Evolutionary conservation across 2,113 vertebrate genomes (phyloP).

Genomic region (Thinocorus orbignyianus): DNA sequence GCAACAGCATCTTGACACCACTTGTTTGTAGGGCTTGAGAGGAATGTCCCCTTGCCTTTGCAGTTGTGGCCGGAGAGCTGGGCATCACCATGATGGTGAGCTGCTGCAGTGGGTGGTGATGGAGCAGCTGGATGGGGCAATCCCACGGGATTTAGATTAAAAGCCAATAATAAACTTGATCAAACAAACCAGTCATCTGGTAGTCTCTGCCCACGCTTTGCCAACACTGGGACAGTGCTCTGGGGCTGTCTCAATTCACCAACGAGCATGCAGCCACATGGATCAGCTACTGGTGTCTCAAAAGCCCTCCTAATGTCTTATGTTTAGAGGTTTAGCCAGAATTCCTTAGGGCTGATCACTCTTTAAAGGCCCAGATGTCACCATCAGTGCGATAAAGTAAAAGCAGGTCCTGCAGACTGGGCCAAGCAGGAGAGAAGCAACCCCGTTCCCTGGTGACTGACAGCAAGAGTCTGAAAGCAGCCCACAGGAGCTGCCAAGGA

Average conservation of each 20-base stretch:
- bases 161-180: neutral
- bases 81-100: rapidly evolving
- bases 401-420: neutral
- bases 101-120: neutral
- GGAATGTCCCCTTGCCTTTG: neutral
- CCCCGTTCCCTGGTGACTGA: neutral
- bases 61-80: neutral
- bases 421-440: neutral
- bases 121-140: neutral
- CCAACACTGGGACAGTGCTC: neutral
- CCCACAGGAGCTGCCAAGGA: neutral
- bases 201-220: neutral
- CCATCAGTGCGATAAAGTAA: neutral
- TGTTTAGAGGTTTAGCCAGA: neutral
- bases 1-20: rapidly evolving
- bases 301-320: neutral
- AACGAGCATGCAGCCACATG: neutral
- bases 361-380: neutral
- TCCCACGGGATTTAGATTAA: neutral
- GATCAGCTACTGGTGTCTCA: neutral
- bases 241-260: neutral
- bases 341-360: neutral
- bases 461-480: neutral
- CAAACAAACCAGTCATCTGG: neutral
- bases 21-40: neutral